phyloP scores from a whole-genome alignment of 2,888 invertebrate species.

The Synergus itoensis region DNA sequence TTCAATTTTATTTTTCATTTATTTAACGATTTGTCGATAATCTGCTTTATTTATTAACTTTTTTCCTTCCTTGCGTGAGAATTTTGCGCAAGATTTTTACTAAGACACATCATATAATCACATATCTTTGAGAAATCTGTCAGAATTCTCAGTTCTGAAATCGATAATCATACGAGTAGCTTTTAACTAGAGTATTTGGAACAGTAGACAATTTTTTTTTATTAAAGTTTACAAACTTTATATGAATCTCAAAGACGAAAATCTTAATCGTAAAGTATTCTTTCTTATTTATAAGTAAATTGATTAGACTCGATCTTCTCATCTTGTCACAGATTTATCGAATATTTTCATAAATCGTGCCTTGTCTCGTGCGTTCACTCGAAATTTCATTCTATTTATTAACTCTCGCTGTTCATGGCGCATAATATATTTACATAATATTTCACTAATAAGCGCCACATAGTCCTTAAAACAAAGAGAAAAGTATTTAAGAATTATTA shows the following conservation, averaged over 20 bases:
- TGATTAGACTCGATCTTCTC: neutral
- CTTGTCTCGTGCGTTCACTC: slow-evolving; percentile 30
- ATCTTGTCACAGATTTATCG: slow-evolving; percentile 32
- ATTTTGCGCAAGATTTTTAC: neutral
- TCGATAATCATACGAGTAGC: neutral
- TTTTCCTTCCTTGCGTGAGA: neutral
- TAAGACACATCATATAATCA: slow-evolving; percentile 4
- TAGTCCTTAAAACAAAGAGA: slow-evolving; percentile 13
- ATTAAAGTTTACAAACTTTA: neutral
- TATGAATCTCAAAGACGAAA: neutral
- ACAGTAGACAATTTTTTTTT: neutral
- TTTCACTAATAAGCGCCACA: slow-evolving; percentile 12
- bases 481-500: slow-evolving; percentile 20
- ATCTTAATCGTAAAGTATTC: neutral
- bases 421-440: slow-evolving; percentile 5
- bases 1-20: slow-evolving; percentile 1
- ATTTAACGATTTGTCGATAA: neutral
- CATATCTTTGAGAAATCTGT: slow-evolving; percentile 24
- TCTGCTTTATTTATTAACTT: slow-evolving; percentile 25
- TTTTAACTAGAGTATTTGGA: neutral
- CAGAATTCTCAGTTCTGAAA: slow-evolving; percentile 12
- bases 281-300: neutral
- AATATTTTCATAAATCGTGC: slow-evolving; percentile 38
- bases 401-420: slow-evolving; percentile 5
- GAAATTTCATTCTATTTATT: slow-evolving; percentile 15